These are phyloP conservation scores for Pemphigus obesinymphae DNA, from an alignment of 1,140 invertebrate species.

Conservation along the genomic window DNA sequence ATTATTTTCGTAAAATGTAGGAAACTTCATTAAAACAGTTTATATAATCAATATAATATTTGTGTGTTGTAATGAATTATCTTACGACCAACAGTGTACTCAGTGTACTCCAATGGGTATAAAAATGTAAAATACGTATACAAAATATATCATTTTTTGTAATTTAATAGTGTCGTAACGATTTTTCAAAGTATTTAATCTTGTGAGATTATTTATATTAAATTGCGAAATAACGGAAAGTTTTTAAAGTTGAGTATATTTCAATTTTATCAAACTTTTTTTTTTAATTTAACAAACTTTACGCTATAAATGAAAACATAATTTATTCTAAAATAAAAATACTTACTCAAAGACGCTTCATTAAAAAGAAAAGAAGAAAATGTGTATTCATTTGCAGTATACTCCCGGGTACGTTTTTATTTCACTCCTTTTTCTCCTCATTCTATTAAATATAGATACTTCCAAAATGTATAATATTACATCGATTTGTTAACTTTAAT, in stretches of 20 bases:
- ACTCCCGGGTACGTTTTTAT: background rate
- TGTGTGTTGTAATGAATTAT: too few species aligned
- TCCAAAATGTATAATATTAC: background rate
- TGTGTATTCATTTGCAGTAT: background rate
- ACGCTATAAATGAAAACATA: background rate
- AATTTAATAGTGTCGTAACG: background rate
- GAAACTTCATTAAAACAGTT: too few species aligned
- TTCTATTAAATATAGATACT: too few species aligned
- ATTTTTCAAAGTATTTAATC: background rate
- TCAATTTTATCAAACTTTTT: background rate
- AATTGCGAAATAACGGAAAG: background rate
- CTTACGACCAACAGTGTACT: too few species aligned
- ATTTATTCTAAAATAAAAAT: background rate
- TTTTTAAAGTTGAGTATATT: background rate
- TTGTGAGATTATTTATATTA: background rate
- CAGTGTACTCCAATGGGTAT: too few species aligned
- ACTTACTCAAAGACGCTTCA: background rate
- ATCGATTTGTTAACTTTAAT: background rate
- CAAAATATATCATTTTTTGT: too few species aligned
- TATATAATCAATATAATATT: too few species aligned
- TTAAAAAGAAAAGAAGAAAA: background rate
- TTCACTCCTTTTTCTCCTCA: background rate
- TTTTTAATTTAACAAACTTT: background rate
- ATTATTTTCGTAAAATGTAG: background rate
- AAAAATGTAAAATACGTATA: too few species aligned